These are phyloP conservation scores for Drymodes brunneopygia DNA, from an alignment of 2,113 vertebrate genomes.

Conservation along the genomic window DNA sequence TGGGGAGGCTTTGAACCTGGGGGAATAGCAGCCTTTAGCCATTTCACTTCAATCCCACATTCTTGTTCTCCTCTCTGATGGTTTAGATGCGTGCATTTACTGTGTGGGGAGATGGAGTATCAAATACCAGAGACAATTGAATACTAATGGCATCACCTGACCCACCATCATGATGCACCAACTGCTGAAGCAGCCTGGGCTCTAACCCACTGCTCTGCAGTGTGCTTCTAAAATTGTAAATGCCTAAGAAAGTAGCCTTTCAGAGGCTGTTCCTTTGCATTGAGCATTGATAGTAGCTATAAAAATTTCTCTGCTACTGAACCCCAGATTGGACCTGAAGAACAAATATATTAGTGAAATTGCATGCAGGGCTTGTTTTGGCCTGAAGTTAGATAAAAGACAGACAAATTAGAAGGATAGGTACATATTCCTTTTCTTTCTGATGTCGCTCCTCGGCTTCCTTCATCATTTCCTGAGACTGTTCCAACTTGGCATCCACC, in stretches of 20 bases:
- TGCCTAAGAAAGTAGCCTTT: background rate
- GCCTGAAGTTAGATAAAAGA: background rate
- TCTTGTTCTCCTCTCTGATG: background rate
- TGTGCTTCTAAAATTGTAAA: background rate
- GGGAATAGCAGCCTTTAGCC: background rate
- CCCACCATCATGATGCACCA: fast-evolving
- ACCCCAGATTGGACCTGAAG: background rate
- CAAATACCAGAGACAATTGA: background rate
- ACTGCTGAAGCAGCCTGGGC: background rate
- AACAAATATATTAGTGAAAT: background rate
- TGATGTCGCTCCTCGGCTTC: slow-evolving; percentile 86
- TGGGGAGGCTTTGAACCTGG: background rate
- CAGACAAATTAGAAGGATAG: slow-evolving; percentile 9
- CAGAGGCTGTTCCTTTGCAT: background rate
- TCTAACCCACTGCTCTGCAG: background rate
- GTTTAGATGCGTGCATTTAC: background rate
- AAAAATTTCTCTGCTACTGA: background rate
- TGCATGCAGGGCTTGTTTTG: background rate
- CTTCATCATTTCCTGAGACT: slow-evolving; percentile 85
- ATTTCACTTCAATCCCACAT: background rate
- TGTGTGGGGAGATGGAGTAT: background rate
- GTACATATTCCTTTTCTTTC: slow-evolving; percentile 96
- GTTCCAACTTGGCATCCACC: slow-evolving; percentile 87
- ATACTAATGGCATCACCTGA: background rate
- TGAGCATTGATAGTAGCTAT: background rate